A percentile compares a stretch with the other conserved stretches of the same genome.
phyloP scores from a whole-genome alignment of 2,797 vertebrate species.

The Mycteria americana region DNA sequence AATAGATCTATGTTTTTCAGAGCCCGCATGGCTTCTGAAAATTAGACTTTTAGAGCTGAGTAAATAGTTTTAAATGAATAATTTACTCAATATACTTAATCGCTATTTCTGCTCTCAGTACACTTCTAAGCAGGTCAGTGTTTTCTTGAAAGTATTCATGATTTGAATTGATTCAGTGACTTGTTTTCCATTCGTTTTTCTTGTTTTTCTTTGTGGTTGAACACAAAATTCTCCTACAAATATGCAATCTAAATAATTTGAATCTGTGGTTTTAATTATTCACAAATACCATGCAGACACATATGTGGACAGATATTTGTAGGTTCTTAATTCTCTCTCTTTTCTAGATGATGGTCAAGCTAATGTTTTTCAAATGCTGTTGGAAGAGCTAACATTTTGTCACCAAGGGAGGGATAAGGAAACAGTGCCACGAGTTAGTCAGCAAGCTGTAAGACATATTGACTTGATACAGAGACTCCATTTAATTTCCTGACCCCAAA shows the following conservation, averaged over 20 bases:
- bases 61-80: not conserved
- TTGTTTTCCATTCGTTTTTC: not conserved
- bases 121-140: not conserved
- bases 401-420: not conserved
- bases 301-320: not conserved
- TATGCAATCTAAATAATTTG: not conserved
- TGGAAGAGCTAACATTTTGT: not conserved
- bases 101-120: not conserved
- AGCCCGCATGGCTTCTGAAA: not conserved
- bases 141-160: not conserved
- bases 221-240: not conserved
- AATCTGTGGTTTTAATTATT: not conserved
- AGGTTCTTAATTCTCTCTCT: not conserved
- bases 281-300: not conserved
- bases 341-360: not conserved
- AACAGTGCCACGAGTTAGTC: not conserved
- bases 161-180: not conserved
- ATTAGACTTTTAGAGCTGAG: not conserved
- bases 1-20: not conserved
- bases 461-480: not conserved
- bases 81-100: not conserved
- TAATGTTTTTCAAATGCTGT: not conserved
- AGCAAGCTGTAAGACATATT: not conserved
- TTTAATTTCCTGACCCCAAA: not conserved
- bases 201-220: not conserved